Conservation (phyloP, 2,113 vertebrate genomes). For the Oxyruncus cristatus region DNA sequence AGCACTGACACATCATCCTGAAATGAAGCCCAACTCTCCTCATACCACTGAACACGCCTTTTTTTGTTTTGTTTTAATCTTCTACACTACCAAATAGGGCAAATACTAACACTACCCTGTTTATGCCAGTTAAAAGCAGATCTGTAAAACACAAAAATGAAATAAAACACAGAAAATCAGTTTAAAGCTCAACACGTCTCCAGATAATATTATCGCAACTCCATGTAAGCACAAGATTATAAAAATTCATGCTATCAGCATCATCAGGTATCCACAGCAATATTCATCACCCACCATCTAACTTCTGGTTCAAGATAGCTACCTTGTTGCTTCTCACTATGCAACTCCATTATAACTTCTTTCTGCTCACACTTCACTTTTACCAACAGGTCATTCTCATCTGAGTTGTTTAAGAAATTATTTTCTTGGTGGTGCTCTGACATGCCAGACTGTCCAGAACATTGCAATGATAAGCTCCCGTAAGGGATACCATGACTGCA, state of each 20-base stretch:
- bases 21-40: neutral
- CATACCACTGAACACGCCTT: neutral
- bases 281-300: neutral
- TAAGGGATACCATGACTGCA: neutral
- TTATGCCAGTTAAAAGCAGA: neutral
- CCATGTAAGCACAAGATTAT: neutral
- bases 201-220: neutral
- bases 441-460: neutral
- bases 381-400: neutral
- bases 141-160: neutral
- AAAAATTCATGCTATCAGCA: neutral
- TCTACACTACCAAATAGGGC: neutral
- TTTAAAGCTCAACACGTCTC: neutral
- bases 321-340: neutral
- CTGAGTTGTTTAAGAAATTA: neutral
- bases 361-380: neutral
- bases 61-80: neutral
- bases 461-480: neutral
- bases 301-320: neutral
- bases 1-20: neutral
- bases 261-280: neutral
- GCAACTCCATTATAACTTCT: neutral
- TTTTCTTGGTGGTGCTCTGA: neutral
- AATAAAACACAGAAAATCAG: neutral
- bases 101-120: neutral